phyloP scores from a whole-genome alignment of 2,888 invertebrate species.

The Dryomyza anilis region DNA sequence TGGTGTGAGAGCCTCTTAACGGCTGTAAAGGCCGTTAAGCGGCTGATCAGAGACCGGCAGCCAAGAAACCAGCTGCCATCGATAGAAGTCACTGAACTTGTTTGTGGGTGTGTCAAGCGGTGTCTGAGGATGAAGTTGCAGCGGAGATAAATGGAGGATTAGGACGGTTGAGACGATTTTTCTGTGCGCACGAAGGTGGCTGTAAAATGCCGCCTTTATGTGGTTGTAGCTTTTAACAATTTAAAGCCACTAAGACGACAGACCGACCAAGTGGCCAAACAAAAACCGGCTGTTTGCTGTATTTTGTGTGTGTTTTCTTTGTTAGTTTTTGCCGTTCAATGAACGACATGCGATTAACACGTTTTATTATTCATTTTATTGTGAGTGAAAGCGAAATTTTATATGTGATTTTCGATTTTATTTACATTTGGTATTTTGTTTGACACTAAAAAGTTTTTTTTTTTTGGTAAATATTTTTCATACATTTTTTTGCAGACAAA shows the following conservation, averaged over 20 bases:
- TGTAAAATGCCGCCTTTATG: too few relatives aligned
- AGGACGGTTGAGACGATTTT: too few relatives aligned
- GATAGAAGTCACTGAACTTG: conserved; percentile 5
- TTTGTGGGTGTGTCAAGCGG: conserved; percentile 7
- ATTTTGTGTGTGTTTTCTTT: background rate
- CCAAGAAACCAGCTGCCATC: background rate
- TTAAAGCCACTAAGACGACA: too few relatives aligned
- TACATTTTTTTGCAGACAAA: background rate
- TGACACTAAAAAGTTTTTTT: background rate
- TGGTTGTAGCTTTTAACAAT: too few relatives aligned
- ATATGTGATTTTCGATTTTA: too few relatives aligned
- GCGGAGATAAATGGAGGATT: too few relatives aligned
- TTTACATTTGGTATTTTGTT: too few relatives aligned
- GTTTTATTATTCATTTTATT: background rate
- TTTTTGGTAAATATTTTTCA: background rate
- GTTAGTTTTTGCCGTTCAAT: background rate
- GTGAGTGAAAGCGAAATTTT: background rate
- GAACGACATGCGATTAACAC: background rate
- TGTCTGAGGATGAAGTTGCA: too few relatives aligned
- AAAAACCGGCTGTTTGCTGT: background rate
- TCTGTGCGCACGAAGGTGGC: too few relatives aligned
- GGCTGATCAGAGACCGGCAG: background rate
- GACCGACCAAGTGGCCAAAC: background rate
- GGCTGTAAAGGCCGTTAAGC: background rate
- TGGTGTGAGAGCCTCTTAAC: too few relatives aligned